Percentiles rank a stretch among this genome's conserved stretches.
Evolutionary conservation across 2,797 vertebrate genomes (phyloP).

Genomic region (Pangasius macronema): DNA sequence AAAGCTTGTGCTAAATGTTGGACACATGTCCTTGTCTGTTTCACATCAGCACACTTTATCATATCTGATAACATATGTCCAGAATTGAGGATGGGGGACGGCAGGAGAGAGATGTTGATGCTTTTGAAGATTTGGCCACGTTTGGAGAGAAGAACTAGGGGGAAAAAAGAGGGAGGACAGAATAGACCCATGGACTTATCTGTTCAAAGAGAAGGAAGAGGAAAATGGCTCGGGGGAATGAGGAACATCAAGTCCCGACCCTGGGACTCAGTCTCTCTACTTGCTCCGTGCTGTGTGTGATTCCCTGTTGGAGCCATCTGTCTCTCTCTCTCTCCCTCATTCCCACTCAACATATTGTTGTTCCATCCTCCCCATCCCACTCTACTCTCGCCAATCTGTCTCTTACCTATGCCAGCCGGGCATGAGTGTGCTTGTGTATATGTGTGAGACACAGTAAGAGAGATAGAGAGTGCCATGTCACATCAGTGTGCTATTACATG

Average conservation of each 20-base stretch:
- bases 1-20: conserved; percentile 21
- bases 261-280: conserved; percentile 62
- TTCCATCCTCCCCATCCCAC: conserved; percentile 70
- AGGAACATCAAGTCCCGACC: conserved; percentile 78
- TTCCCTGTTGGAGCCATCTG: conserved; percentile 82
- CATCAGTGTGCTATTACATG: conserved; percentile 61
- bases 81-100: conserved; percentile 69
- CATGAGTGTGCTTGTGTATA: conserved; percentile 34
- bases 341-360: conserved; percentile 84
- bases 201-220: conserved; percentile 40
- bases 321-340: conserved; percentile 77
- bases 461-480: conserved; percentile 19
- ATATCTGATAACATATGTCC: conserved; percentile 77
- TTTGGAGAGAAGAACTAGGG: conserved; percentile 57
- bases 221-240: conserved; percentile 75
- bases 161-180: neutral
- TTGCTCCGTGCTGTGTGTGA: conserved; percentile 62
- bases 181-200: conserved; percentile 18
- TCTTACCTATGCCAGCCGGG: conserved; percentile 64
- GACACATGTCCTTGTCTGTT: conserved; percentile 61
- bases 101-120: conserved; percentile 60
- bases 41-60: conserved; percentile 67
- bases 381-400: conserved; percentile 71
- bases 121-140: conserved; percentile 73
- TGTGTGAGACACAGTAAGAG: conserved; percentile 15